Percentiles rank a stretch among this genome's conserved stretches.
phyloP scores from a whole-genome alignment of 37 sponge, comb jelly and placozoan species.

The Corticium candelabrum region DNA sequence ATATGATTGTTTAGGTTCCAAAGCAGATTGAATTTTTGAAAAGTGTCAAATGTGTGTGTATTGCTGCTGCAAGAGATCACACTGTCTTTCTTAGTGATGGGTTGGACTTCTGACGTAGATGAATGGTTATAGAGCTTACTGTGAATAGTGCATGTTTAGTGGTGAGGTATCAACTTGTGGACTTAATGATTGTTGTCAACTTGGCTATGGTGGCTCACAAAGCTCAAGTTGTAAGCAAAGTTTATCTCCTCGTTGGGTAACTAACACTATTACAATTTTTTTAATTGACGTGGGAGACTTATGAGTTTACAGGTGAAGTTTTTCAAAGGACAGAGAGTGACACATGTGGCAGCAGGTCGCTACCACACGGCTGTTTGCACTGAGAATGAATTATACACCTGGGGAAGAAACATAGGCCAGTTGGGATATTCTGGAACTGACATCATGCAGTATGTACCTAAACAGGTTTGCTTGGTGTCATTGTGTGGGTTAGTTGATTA shows the following conservation, averaged over 20 bases:
- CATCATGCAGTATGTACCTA: neutral
- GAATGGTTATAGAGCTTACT: neutral
- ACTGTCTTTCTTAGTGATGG: conserved; percentile 50
- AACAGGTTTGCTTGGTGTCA: too few species aligned
- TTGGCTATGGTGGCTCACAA: conserved; percentile 57
- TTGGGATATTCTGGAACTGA: conserved; percentile 21
- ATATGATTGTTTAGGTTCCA: too few species aligned
- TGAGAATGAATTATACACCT: conserved; percentile 43
- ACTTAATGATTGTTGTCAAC: conserved; percentile 73
- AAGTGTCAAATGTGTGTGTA: neutral
- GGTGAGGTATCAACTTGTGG: conserved; percentile 81
- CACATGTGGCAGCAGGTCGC: conserved; percentile 55
- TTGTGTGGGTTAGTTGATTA: too few species aligned
- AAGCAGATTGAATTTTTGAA: neutral
- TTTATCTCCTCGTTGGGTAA: too few species aligned
- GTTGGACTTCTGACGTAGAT: too few species aligned
- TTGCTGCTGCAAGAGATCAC: conserved; percentile 50
- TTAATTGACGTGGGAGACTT: neutral
- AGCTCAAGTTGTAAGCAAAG: too few species aligned
- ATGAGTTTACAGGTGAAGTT: conserved; percentile 31
- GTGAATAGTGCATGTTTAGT: conserved; percentile 6
- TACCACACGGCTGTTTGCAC: conserved; percentile 80
- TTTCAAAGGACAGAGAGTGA: conserved; percentile 17
- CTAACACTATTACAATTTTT: too few species aligned
- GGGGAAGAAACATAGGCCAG: conserved; percentile 80